Base-by-base conservation (phyloP, 2,888 invertebrate species). In the Meliscaeva auricollis region DNA sequence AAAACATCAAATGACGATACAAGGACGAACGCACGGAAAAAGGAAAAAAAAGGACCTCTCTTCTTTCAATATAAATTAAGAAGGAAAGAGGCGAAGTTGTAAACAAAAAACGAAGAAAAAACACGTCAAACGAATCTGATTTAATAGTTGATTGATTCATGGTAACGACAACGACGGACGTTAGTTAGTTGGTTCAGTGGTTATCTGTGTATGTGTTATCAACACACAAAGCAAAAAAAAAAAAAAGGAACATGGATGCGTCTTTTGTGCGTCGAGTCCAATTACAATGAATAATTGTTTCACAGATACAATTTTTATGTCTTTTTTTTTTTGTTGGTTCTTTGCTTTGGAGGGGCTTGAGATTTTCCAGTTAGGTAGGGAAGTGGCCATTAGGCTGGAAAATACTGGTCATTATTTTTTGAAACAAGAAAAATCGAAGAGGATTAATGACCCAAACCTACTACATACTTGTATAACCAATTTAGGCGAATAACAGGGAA, bases 111-210 rank as follows among this genome's bases (percentile, higher is more conserved):
- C 15, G 30, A 26, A 22, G 9, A 35, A 52, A 30, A 46, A 54
- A 26, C 50, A 56, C 64, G 48, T 64, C 46, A 70, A 83, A 64
- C 20, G 66, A 76, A 76, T 84, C 75, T 84, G 84, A 84, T 80
- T 80, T 80, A 80, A 84, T 84, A 84, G 84, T 70, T 76, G 84
- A 84, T 80, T 84, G 84, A 84, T 84, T 80, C 79, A 84, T 84
- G 72, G 75, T 58, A 46, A 64, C 32, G 60, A 62, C 35, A 38
- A 58, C 35, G 35, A 50, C 38, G 20, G 13, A 26, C 58, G 83
- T 78, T 83, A 69, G 83, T 64, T 66, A 44, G 64, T 64, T 62
- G 56, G 74, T 70, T 75, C 30, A 62, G 62, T 44, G 11, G 38
- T 9, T 11, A 38, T 1, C 38, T 44, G 17, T 64, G 30, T 46